Base-by-base conservation (phyloP, 2,797 vertebrate genomes). In the Eurystomus glaucurus region DNA sequence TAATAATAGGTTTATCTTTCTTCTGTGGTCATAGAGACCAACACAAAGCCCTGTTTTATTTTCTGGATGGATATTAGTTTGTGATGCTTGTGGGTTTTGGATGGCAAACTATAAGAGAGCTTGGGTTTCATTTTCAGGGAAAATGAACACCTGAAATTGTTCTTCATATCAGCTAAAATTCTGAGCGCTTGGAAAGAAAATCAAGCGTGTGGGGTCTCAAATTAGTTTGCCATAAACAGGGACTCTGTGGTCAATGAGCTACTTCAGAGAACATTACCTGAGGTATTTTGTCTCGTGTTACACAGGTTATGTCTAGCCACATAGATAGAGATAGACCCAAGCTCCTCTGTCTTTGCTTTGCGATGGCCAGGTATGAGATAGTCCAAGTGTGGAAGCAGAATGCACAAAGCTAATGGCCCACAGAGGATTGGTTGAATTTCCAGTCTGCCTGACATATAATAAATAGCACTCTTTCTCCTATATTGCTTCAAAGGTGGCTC, bases 1-100 rank as follows among this genome's bases (percentile, higher is more conserved):
- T 96, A 90, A 93, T 93, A 93, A 93, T 85, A 74, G 46, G 46
- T 94, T 96, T 97, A 93, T 96, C 92, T 89, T 96, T 81, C 60
- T 70, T 89, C 58, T 92, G 52, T 79, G 86, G 88, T 90, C 64
- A 91, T 35, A 0, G 92, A 87, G 64, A 94, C 80, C 52, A 88
- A 74, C 70, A 96, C 48, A 96, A 90, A 92, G 68, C 70, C 80
- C 58, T 80, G 28, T 55, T 92, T 85, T 93, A 93, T 92, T 90
- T 94, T 92, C 78, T 92, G n/a, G 75, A 51, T 92, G 71, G 74
- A 96, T 95, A 96, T 93, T 94, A 92, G 83, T 88, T 97, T 83
- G 77, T 64, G 83, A 76, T 92, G 55, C 75, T 70, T 89, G 39
- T 3, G 6, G 25, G 10, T 85, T 97, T 89, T 68, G 55, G 85